phyloP scores from a whole-genome alignment of 1,140 invertebrate species.

The Atta cephalotes region DNA sequence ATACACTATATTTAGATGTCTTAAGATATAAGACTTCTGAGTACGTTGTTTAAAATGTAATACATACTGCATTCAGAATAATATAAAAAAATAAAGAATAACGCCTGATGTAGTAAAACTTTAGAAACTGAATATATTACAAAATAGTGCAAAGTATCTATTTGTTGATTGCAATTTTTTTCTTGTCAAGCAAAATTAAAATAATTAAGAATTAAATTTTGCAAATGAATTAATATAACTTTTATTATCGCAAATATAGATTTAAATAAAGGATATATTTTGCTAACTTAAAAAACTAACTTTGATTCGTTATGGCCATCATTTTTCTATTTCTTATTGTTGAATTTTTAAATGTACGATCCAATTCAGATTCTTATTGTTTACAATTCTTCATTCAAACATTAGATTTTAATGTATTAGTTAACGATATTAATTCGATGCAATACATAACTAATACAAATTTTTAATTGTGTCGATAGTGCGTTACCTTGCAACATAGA shows the following conservation, averaged over 20 bases:
- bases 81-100: neutral
- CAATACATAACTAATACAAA: neutral
- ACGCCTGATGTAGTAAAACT: neutral
- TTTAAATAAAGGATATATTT: neutral
- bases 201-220: conserved; percentile 1
- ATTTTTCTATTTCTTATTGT: no score
- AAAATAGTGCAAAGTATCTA: neutral
- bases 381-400: neutral
- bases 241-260: neutral
- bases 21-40: neutral
- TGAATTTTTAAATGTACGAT: no score
- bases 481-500: conserved; percentile 99
- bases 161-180: neutral
- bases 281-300: no score
- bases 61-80: neutral
- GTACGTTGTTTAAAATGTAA: neutral
- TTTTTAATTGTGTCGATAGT: neutral
- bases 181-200: neutral
- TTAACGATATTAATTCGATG: neutral
- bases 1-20: neutral
- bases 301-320: no score
- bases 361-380: no score
- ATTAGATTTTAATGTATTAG: neutral
- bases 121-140: neutral
- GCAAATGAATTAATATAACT: neutral